These are phyloP conservation scores for Ephydatia muelleri DNA, from an alignment of 37 sponge, comb jelly and placozoan genomes.

Conservation along the genomic window DNA sequence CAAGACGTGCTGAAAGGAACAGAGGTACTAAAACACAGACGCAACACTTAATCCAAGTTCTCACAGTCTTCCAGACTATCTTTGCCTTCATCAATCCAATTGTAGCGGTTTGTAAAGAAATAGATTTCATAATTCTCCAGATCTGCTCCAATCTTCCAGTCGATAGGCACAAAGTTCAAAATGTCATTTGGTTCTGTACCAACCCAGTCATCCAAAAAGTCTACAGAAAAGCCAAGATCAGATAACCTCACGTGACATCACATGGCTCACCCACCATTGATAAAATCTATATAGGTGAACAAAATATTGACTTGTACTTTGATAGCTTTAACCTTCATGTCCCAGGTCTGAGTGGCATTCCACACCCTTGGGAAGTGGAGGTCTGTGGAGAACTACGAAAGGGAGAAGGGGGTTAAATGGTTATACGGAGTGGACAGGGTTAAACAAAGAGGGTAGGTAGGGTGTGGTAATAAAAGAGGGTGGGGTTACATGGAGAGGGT, in stretches of 20 bases:
- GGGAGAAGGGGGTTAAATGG: conserved; percentile 41
- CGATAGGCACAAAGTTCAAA: conserved; percentile 64
- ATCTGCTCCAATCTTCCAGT: conserved; percentile 61
- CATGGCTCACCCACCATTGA: conserved; percentile 59
- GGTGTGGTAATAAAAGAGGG: conserved; percentile 8
- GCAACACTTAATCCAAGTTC: not conserved
- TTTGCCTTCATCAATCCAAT: conserved; percentile 70
- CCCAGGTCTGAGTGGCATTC: conserved; percentile 82
- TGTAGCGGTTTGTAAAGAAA: conserved; percentile 72
- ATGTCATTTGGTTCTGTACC: conserved; percentile 65
- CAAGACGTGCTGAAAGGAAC: conserved; percentile 50
- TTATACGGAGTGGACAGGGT: conserved; percentile 60
- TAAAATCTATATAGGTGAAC: conserved; percentile 77
- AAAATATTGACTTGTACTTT: conserved; percentile 55
- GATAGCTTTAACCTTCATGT: conserved; percentile 50
- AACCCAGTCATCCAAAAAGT: conserved; percentile 77
- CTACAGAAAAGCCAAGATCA: conserved; percentile 14
- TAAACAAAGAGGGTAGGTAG: conserved; percentile 59
- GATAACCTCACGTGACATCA: not conserved
- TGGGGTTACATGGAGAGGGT: not conserved
- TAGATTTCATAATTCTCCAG: conserved; percentile 75
- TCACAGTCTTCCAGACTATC: conserved; percentile 61
- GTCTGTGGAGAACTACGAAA: conserved; percentile 17
- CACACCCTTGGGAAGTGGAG: conserved; percentile 79
- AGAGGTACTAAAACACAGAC: not conserved